Conservation (phyloP, 2,888 invertebrate species). For the Adineta ricciae region DNA sequence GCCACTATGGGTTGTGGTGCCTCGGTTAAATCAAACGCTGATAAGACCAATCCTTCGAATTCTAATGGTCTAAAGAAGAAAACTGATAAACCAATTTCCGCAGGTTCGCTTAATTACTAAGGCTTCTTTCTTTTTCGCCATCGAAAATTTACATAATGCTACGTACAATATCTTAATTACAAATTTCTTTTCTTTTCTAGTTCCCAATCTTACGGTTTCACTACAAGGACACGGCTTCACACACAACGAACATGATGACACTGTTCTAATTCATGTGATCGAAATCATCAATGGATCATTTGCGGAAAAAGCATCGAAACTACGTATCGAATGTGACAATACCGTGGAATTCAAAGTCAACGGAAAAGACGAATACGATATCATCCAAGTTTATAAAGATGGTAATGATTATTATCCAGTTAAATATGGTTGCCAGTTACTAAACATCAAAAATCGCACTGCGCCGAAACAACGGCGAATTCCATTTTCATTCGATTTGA, state of each 20-base stretch:
- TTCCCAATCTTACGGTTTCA: not conserved
- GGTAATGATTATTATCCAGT: not conserved
- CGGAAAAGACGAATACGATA: not conserved
- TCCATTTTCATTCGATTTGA: not conserved
- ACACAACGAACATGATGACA: not conserved
- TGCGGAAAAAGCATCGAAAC: not conserved
- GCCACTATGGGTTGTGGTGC: not conserved
- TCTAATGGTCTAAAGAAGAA: not conserved
- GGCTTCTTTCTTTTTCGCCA: not conserved
- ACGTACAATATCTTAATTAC: not conserved
- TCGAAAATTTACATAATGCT: not conserved
- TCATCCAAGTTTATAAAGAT: not conserved
- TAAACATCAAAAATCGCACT: not conserved
- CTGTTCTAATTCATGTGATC: not conserved
- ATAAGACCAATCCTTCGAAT: not conserved
- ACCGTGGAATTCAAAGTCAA: not conserved
- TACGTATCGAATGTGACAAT: not conserved
- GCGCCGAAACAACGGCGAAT: not conserved
- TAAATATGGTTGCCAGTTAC: not conserved
- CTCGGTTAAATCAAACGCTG: not conserved
- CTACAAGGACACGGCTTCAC: not conserved
- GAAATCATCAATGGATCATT: not conserved
- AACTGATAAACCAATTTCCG: not conserved
- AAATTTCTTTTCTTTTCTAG: not conserved
- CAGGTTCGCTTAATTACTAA: not conserved